Percentiles rank a stretch among this genome's conserved stretches.
These are phyloP conservation scores for Abramis brama DNA, from an alignment of 2,113 vertebrate genomes.

Conservation along the genomic window DNA sequence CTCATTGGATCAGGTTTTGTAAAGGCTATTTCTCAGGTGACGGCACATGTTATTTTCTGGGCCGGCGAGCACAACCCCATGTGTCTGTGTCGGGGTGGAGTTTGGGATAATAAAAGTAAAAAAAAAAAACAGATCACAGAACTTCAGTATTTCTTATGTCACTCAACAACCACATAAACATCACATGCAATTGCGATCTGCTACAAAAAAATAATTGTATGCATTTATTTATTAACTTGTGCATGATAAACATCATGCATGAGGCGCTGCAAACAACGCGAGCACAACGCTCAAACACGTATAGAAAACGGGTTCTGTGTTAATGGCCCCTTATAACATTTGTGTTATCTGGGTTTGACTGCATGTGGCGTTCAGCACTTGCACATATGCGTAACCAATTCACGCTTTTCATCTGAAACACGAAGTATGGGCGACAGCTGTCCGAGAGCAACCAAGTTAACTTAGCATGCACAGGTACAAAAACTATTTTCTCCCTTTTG, in stretches of 20 bases:
- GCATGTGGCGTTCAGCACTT: not conserved
- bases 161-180: not conserved
- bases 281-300: too few relatives aligned
- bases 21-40: conserved; percentile 31
- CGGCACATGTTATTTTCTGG: conserved; percentile 3
- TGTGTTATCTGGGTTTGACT: too few relatives aligned
- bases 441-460: not conserved
- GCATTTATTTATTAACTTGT: not conserved
- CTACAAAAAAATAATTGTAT: too few relatives aligned
- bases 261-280: accelerated
- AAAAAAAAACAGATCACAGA: conserved; percentile 5
- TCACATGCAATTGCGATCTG: not conserved
- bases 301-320: too few relatives aligned
- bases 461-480: conserved; percentile 1
- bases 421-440: not conserved
- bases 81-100: not conserved
- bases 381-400: not conserved
- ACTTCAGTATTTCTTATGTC: not conserved
- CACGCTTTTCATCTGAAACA: not conserved
- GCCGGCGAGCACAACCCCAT: conserved; percentile 36
- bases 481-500: not conserved
- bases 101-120: not conserved
- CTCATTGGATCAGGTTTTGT: conserved; percentile 49
- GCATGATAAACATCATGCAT: not conserved
- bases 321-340: too few relatives aligned